phyloP scores from a whole-genome alignment of 2,797 vertebrate genomes.

The Alauda arvensis region DNA sequence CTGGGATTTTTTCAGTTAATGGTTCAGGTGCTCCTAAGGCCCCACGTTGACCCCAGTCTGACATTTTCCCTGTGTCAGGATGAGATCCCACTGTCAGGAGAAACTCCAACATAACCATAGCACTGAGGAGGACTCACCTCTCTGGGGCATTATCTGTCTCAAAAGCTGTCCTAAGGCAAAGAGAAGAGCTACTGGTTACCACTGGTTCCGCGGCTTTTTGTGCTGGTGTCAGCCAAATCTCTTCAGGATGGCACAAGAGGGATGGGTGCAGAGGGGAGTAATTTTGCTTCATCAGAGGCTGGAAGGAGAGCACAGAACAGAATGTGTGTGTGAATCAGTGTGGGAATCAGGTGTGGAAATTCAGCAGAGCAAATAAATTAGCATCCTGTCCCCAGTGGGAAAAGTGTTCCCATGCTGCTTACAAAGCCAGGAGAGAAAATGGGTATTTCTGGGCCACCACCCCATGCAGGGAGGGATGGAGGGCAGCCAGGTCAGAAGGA shows the following conservation, averaged over 20 bases:
- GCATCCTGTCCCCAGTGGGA: not conserved
- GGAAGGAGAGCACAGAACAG: not conserved
- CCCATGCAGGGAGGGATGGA: fast-evolving
- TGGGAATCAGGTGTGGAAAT: not conserved
- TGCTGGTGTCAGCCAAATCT: not conserved
- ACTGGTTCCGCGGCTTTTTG: fast-evolving
- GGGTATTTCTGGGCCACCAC: not conserved
- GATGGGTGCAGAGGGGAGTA: not conserved
- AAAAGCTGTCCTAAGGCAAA: not conserved
- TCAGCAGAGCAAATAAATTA: not conserved
- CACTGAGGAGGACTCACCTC: not conserved
- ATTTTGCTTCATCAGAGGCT: not conserved
- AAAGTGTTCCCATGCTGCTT: not conserved
- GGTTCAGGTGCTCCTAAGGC: not conserved
- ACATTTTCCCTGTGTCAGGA: not conserved
- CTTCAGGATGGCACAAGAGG: not conserved
- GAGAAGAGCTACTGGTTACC: not conserved
- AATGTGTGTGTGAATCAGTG: too few species aligned
- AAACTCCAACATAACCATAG: not conserved
- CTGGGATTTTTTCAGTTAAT: not conserved
- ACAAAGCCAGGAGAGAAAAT: not conserved
- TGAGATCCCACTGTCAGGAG: not conserved
- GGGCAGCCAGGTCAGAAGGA: not conserved
- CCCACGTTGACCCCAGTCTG: not conserved
- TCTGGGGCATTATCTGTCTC: not conserved